Evolutionary conservation across 2,888 invertebrate genomes (phyloP).

Genomic region (Miltochrista miniata): DNA sequence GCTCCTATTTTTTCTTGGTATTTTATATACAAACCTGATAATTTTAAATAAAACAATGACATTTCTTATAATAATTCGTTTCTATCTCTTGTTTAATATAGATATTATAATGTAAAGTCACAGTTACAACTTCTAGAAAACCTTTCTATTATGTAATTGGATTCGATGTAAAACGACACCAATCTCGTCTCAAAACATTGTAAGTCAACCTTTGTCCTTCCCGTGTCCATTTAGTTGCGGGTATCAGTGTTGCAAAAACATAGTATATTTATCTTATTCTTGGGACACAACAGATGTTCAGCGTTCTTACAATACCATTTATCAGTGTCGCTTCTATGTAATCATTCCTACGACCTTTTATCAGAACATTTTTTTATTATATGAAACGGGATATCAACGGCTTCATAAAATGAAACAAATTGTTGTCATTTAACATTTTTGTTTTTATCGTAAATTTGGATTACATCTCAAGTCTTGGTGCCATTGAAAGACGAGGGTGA

Average conservation of each 20-base stretch:
- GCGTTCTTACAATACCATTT: constrained; percentile 57
- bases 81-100: no score
- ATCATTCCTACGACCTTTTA: constrained; percentile 65
- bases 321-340: constrained; percentile 67
- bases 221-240: constrained; percentile 40
- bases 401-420: constrained; percentile 27
- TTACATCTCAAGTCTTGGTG: neutral
- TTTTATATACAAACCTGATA: no score
- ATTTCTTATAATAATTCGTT: no score
- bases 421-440: constrained; percentile 14
- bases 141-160: no score
- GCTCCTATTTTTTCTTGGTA: no score
- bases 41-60: no score
- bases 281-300: constrained; percentile 66
- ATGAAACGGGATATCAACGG: constrained; percentile 24
- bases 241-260: constrained; percentile 51
- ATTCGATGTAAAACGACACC: constrained; percentile 22
- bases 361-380: constrained; percentile 54
- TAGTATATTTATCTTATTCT: constrained; percentile 64
- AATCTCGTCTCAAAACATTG: no score
- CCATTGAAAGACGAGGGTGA: no score
- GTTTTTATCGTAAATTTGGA: constrained; percentile 12
- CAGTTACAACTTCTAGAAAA: no score
- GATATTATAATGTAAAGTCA: no score
- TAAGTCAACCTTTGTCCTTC: constrained; percentile 33